phyloP scores from a whole-genome alignment of 2,797 vertebrate species.

The Merluccius polli region DNA sequence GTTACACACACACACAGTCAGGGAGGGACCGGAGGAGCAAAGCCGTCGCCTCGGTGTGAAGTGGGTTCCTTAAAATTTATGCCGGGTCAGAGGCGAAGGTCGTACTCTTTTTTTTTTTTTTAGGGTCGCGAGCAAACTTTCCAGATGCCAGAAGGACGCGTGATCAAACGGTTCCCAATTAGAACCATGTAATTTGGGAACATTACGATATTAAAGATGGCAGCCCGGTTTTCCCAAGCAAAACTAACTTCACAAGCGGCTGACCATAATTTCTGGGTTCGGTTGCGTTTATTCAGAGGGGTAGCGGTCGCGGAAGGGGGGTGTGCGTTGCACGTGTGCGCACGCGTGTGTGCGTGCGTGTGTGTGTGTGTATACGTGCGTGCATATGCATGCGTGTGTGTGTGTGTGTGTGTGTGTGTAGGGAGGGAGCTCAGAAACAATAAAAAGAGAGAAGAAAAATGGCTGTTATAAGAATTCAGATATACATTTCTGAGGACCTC shows the following conservation, averaged over 20 bases:
- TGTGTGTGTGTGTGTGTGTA: slow-evolving; percentile 27
- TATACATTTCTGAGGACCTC: slow-evolving; percentile 55
- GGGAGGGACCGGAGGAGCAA: slow-evolving; percentile 62
- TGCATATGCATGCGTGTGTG: slow-evolving; percentile 9
- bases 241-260: slow-evolving; percentile 74
- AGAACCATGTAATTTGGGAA: slow-evolving; percentile 75
- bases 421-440: slow-evolving; percentile 10
- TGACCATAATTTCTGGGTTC: slow-evolving; percentile 77
- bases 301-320: slow-evolving; percentile 45
- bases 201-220: slow-evolving; percentile 78
- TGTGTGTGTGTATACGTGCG: slow-evolving; percentile 15
- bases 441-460: slow-evolving; percentile 37
- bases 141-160: slow-evolving; percentile 65
- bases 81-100: slow-evolving; percentile 61
- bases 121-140: slow-evolving; percentile 61
- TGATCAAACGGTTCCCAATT: slow-evolving; percentile 75
- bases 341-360: slow-evolving; percentile 17
- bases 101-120: slow-evolving; percentile 50
- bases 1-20: slow-evolving; percentile 10
- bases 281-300: slow-evolving; percentile 49
- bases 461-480: slow-evolving; percentile 54
- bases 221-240: slow-evolving; percentile 74
- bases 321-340: slow-evolving; percentile 9
- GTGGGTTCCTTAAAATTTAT: slow-evolving; percentile 63
- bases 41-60: slow-evolving; percentile 48